Base-by-base conservation (phyloP, 2,888 invertebrate genomes). In the Slavum lentiscoides region DNA sequence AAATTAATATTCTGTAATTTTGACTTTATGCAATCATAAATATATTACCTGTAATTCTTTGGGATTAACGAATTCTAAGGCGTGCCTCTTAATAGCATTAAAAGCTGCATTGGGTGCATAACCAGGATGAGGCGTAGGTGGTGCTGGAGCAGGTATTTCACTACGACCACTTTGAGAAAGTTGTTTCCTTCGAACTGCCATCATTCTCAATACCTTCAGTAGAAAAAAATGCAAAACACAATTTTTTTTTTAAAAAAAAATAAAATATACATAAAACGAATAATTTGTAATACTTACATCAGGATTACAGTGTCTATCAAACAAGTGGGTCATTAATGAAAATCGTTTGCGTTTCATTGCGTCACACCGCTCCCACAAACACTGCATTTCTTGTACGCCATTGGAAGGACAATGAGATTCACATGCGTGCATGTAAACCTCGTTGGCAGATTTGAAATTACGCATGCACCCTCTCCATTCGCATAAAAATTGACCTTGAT, bases 11-110 rank as follows among this genome's bases (percentile, higher is more conserved):
- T 19, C 67, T 59, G n/a, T 59, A 21, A 9, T 21, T 1, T 61
- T 21, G 4, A 30, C 30, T 23, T 23, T 23, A 61, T 23, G 4
- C n/a, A 13, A 23, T 13, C 23, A 4, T 21, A 58, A 66, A 23
- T 21, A 67, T 75, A 85, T 87, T 87, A 94, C 94, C 91, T 95
- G 93, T 49, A 96, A 88, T 86, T 97, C 96, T 85, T 95, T 93
- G 1, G 94, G 93, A 87, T 95, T 95, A 84, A 95, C 91, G 87
- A 93, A 94, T 84, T 96, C 95, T 37, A 94, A 90, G 13, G 97
- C 95, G 87, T 98, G 98, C 84, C 98, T 91, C 86, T 96, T 94
- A 82, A 99, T 96, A 0, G 99, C 99, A 84, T 98, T 97, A 83
- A 96, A 90, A 5, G 99, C 99, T 17, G 99, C 98, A 86, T 97